Conservation (phyloP, 2,113 vertebrate species). For the Charadrius vociferus region DNA sequence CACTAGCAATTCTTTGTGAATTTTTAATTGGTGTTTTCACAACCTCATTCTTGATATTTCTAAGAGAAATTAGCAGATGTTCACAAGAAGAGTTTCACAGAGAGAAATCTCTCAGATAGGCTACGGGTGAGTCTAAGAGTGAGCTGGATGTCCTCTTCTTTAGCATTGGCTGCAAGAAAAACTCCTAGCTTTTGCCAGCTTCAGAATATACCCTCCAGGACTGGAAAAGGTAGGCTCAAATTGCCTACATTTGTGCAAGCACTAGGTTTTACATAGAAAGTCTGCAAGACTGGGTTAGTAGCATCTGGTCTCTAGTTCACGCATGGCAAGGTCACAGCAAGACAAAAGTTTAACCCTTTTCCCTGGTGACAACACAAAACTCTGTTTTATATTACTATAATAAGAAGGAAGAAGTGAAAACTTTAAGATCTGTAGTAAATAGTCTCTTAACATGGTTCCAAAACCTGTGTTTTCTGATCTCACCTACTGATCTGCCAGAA, state of each 20-base stretch:
- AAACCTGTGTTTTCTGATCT: not conserved
- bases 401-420: not conserved
- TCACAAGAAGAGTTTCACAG: not conserved
- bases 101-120: not conserved
- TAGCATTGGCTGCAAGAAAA: not conserved
- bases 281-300: not conserved
- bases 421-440: not conserved
- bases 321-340: not conserved
- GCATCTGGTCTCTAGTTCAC: not conserved
- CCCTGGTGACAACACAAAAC: not conserved
- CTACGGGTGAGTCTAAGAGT: not conserved
- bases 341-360: not conserved
- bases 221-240: not conserved
- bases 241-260: not conserved
- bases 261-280: not conserved
- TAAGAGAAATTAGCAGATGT: conserved; percentile 56
- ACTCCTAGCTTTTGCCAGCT: not conserved
- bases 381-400: not conserved
- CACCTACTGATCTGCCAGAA: not conserved
- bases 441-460: not conserved
- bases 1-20: conserved; percentile 64
- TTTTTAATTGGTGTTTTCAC: conserved; percentile 71
- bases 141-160: not conserved
- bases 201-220: not conserved
- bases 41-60: conserved; percentile 54